Evolutionary conservation across 2,113 vertebrate species (phyloP), one percentile per base, ranked within the genome.

Genomic region (Pelecanus crispus): DNA sequence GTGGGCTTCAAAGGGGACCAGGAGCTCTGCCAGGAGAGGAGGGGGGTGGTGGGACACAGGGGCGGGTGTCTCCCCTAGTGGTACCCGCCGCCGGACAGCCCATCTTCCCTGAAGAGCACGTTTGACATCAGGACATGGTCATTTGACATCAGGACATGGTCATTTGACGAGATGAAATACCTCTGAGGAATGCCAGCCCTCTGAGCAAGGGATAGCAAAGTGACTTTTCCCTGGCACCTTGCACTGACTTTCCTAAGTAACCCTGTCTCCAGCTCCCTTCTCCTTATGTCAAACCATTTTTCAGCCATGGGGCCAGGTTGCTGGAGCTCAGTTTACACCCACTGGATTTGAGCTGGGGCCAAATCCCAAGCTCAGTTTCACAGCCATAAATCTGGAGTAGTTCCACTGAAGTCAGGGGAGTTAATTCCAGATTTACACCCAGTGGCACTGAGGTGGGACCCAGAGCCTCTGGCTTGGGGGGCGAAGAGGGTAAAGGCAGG

Each of bases 391-490:
- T 95, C 81, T 94, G 94, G 59, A 91, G 93, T 91, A 86, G 94
- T 97, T 97, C 93, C 89, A 96, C 92, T 45, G 56, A 90, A 91
- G 92, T 91, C 72, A 59, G 56, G 58, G 61, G 74, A 88, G 90
- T 95, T 97, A 95, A 92, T 95, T 95, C 93, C 89, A 95, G 95
- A 96, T 97, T 93, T 94, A 95, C 86, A 95, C 86, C 84, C 22
- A 0, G 17, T 82, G 56, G 66, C 74, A 83, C 52, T 45, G 79
- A 90, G 72, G 40, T 86, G 73, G 77, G 80, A 94, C 53, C 14
- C 0, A 0, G 36, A 65, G 40, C 10, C 31, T 86, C 45, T 81
- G 65, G 55, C 68, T 95, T 88, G 81, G 52, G 53, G 61, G 32
- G 7, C 0, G 0, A 90, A 61, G 28, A 6, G 38, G 16, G 26